phyloP scores from a whole-genome alignment of 2,888 invertebrate genomes.

The Mechanitis mazaeus region DNA sequence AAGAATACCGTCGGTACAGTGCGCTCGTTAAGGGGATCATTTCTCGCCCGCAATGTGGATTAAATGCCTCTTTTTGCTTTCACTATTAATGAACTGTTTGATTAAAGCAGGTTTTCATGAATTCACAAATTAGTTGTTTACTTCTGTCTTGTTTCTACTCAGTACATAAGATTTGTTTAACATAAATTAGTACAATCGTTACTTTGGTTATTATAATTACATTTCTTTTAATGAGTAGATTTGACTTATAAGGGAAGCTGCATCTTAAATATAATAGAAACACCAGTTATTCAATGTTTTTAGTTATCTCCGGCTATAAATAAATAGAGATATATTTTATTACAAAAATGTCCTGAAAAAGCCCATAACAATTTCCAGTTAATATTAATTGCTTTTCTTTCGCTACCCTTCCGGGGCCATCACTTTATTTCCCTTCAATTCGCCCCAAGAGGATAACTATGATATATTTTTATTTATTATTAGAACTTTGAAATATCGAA shows the following conservation, averaged over 20 bases:
- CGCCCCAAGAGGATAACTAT: constrained; percentile 66
- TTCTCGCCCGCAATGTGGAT: constrained; percentile 46
- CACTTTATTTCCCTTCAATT: constrained; percentile 74
- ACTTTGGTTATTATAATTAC: not conserved
- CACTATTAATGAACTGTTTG: constrained; percentile 55
- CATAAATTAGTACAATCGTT: no score
- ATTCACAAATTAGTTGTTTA: constrained; percentile 4
- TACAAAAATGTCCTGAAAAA: constrained; percentile 47
- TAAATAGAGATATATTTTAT: no score
- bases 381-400: constrained; percentile 77
- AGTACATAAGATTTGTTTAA: not conserved
- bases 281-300: not conserved
- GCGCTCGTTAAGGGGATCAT: constrained; percentile 64
- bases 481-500: constrained; percentile 62
- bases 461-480: constrained; percentile 73
- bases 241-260: no score
- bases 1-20: constrained; percentile 53
- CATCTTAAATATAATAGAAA: no score
- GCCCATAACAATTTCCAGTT: constrained; percentile 71
- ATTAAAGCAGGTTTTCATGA: constrained; percentile 35
- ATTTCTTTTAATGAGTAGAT: no score
- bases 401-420: constrained; percentile 66
- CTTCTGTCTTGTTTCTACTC: not conserved
- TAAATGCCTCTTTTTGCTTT: constrained; percentile 58
- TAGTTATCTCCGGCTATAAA: not conserved